A percentile compares a stretch with the other conserved stretches of the same genome.
Evolutionary conservation across 37 sponge, comb jelly and placozoan genomes (phyloP).

Genomic region (Haliclona indistincta): DNA sequence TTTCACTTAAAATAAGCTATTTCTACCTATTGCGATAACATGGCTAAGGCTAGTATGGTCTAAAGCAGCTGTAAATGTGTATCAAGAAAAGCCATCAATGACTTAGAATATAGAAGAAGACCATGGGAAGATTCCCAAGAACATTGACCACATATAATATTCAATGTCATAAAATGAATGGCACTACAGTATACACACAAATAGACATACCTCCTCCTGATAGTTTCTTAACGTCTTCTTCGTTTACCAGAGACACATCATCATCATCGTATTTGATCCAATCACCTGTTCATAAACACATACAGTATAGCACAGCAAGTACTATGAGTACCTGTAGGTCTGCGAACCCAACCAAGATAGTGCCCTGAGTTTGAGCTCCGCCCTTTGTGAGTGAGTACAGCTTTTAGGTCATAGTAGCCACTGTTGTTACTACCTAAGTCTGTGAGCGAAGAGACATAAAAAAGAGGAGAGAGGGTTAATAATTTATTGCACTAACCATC

Average conservation of each 20-base stretch:
- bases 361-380: constrained; percentile 94
- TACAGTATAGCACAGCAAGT: background rate
- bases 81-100: background rate
- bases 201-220: constrained; percentile 89
- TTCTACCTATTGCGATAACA: too few species aligned
- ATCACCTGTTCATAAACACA: constrained; percentile 33
- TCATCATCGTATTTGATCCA: constrained; percentile 99
- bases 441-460: constrained; percentile 6
- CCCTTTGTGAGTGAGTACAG: constrained; percentile 97
- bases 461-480: background rate
- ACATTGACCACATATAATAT: too few species aligned
- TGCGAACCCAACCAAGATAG: constrained; percentile 90
- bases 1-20: background rate
- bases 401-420: constrained; percentile 92
- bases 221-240: constrained; percentile 91
- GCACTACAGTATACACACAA: too few species aligned
- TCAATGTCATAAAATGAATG: too few species aligned
- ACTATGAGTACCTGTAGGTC: constrained; percentile 8
- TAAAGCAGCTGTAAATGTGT: background rate
- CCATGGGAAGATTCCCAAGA: background rate
- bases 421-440: constrained; percentile 95
- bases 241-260: constrained; percentile 71
- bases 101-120: background rate
- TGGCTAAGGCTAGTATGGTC: too few species aligned
- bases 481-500: constrained; percentile 69